Evolutionary conservation across 2,113 vertebrate genomes (phyloP), one percentile per base, ranked within the genome.

Genomic region (Arothron firmamentum): DNA sequence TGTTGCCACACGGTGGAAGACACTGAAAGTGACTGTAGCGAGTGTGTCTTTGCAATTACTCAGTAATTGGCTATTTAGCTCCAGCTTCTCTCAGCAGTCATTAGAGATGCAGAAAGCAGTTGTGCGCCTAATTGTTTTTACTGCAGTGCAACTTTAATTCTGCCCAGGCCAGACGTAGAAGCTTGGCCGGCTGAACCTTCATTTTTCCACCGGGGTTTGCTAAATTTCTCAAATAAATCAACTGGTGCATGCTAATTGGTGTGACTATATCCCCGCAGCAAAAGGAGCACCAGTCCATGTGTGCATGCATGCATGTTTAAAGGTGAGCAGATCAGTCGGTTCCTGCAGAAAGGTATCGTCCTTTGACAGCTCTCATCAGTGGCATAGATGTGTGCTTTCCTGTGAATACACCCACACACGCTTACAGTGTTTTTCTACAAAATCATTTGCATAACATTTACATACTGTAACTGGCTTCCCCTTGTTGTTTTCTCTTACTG

Each of bases 211-310:
- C 41, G 63, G 68, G 70, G 58, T 73, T 79, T 62, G 34, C 48
- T 61, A 16, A 60, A 56, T 6, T 49, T 73, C 48, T 25, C 57
- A 13, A 72, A 25, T 68, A 75, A 75, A 77, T 79, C 70, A 85
- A 80, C 72, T 80, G 78, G 72, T 80, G 81, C 80, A 69, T 78
- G 34, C 23, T 80, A 83, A 85, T 84, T 77, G 62, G 16, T 75
- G 57, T 52, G 55, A 49, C 61, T 74, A 70, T 48, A 38, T 59
- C 75, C 80, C 76, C 45, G 41, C 65, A 77, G 81, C 72, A 68
- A 69, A 56, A 62, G n/a, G 28, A 67, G 34, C 21, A 68, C 49
- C 4, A 43, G 52, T 62, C 23, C 51, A 54, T 38, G 38, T n/a
- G 14, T 19, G 47, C 15, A 20, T 34, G 72, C 46, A 42, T 65